Percentiles rank a stretch among this genome's conserved stretches.
Evolutionary conservation across 2,113 vertebrate genomes (phyloP).

Genomic region (Peromyscus maniculatus): DNA sequence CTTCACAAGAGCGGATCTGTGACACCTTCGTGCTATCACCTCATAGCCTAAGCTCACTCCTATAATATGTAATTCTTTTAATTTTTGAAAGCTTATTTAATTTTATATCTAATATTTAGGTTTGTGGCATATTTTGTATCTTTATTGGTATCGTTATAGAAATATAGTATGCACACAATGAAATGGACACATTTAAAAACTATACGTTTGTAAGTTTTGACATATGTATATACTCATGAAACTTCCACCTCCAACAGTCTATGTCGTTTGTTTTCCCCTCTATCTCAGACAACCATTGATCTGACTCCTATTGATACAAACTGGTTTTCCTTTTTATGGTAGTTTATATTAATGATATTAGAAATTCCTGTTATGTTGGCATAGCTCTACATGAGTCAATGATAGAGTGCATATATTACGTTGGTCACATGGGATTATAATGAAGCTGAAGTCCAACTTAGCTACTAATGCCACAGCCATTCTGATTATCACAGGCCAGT

Average conservation of each 20-base stretch:
- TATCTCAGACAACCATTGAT: neutral
- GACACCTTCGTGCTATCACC: neutral
- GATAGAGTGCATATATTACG: neutral
- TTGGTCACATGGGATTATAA: neutral
- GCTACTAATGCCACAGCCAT: too few species aligned
- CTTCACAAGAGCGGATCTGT: neutral
- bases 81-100: neutral
- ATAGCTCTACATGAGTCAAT: neutral
- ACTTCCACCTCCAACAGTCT: neutral
- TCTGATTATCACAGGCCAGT: neutral
- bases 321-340: constrained; percentile 3
- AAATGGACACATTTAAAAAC: neutral
- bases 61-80: neutral
- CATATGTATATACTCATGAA: neutral
- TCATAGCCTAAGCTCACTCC: neutral
- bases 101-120: constrained; percentile 4
- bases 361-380: neutral
- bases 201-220: neutral
- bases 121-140: neutral
- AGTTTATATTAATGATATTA: neutral
- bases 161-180: neutral
- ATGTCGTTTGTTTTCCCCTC: neutral
- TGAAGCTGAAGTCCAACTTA: neutral
- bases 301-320: neutral
- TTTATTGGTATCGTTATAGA: neutral